phyloP scores from a whole-genome alignment of 2,113 vertebrate species.

The Thalassoma bifasciatum region DNA sequence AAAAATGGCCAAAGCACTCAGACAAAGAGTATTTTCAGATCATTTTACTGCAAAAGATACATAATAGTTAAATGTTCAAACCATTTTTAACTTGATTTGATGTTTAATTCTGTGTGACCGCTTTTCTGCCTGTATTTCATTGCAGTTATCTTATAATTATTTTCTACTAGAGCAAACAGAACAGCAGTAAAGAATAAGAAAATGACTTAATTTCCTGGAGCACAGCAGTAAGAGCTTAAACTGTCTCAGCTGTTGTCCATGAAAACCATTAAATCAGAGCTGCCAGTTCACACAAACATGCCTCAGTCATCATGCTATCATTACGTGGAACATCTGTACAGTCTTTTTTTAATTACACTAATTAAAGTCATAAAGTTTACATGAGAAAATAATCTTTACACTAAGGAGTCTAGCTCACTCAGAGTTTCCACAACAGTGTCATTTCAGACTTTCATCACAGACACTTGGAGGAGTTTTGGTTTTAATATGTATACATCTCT shows the following conservation, averaged over 20 bases:
- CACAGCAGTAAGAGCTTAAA: slow-evolving; percentile 40
- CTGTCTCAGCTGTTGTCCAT: slow-evolving; percentile 51
- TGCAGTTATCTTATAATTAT: neutral
- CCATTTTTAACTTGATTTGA: no score
- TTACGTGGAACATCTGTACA: slow-evolving; percentile 8
- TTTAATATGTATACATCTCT: no score
- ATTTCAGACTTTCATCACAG: no score
- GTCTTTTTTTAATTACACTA: slow-evolving; percentile 11
- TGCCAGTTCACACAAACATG: slow-evolving; percentile 13
- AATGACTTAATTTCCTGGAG: neutral
- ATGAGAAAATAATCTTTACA: neutral
- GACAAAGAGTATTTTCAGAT: no score
- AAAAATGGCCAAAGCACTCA: no score
- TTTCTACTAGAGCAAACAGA: neutral
- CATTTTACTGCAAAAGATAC: no score
- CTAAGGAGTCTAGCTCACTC: no score
- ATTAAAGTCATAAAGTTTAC: neutral
- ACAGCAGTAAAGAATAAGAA: neutral
- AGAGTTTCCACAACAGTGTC: no score
- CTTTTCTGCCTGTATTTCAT: neutral
- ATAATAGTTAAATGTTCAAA: no score
- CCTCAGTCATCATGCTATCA: slow-evolving; percentile 2
- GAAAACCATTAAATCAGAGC: slow-evolving; percentile 29
- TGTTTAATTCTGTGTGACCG: no score
- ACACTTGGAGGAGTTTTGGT: no score